Evolutionary conservation across 92 coral and sea anemone species (phyloP).

Genomic region (Porites rus): DNA sequence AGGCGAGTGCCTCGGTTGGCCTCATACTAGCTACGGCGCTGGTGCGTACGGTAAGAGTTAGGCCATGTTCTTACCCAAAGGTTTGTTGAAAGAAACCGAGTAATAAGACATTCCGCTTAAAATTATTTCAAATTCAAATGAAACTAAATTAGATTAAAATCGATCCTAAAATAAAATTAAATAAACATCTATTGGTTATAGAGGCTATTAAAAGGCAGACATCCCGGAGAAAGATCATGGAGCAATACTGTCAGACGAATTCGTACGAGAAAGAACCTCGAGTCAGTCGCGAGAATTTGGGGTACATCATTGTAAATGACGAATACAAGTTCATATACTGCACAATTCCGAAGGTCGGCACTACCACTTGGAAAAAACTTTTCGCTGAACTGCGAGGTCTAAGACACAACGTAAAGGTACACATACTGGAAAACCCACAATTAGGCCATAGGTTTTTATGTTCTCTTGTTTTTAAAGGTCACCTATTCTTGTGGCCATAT

Average conservation of each 20-base stretch:
- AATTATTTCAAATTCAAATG: too few relatives aligned
- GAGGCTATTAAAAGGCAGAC: neutral
- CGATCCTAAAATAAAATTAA: too few relatives aligned
- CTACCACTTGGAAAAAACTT: conserved; percentile 22
- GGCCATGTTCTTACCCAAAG: too few relatives aligned
- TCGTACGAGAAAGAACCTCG: neutral
- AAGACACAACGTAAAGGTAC: neutral
- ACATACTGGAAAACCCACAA: neutral
- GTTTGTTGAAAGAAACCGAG: too few relatives aligned
- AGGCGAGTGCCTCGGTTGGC: too few relatives aligned
- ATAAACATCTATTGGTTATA: neutral
- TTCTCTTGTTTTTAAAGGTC: too few relatives aligned
- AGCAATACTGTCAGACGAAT: neutral
- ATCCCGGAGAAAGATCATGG: neutral
- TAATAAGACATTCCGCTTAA: too few relatives aligned
- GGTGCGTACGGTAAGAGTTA: too few relatives aligned
- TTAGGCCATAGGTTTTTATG: too few relatives aligned
- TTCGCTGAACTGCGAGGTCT: conserved; percentile 18
- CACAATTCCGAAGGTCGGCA: conserved; percentile 16
- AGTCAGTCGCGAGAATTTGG: neutral
- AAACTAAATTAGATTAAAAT: too few relatives aligned
- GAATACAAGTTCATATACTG: conserved; percentile 7
- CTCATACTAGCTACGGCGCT: too few relatives aligned
- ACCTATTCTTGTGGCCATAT: too few relatives aligned
- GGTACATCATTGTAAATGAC: conserved; percentile 3